Base-by-base conservation (phyloP, 2,113 vertebrate genomes). In the Tenrec ecaudatus region DNA sequence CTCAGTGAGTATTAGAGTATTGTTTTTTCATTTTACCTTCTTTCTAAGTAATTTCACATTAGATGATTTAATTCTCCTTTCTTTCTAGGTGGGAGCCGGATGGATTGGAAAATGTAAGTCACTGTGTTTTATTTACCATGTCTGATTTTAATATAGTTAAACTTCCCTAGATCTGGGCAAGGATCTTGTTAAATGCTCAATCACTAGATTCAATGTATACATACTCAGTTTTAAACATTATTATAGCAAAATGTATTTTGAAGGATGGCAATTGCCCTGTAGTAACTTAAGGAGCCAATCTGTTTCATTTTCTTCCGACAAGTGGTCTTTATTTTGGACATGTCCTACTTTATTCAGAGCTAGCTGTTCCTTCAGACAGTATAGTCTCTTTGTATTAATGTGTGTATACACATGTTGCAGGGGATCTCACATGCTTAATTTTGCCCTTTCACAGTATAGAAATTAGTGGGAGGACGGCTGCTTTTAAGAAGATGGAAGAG, bases 21-120 rank as follows among this genome's bases (percentile, higher is more conserved):
- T 62, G 60, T 62, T 62, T 64, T 57, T 69, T 58, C 43, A 36
- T 86, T 6, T 71, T 17, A 95, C 87, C 0, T 78, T 78, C 66
- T 8, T 0, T 68, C 90, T 27, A 66, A 79, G 1, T 96, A 68
- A 57, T 11, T 31, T 77, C 11, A 85, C 19, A 33, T 90, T 85
- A 90, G 25, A 25, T 95, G 47, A 75, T 91, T 2, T 82, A 82
- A 38, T 60, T 90, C 43, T 23, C 92, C 25, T 8, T 93, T 82
- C 93, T 96, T 97, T 83, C 80, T 94, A 99, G 99, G 99, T 99
- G 23, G 99, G 99, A 89, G 99, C 98, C 77, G 99, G 99, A 76
- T 99, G 99, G 99, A 99, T 99, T 97, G 99, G 99, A 96, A 99
- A 99, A 98, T 96, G 99, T 99, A 98, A 99, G 99, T 99, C 15